phyloP scores from a whole-genome alignment of 2,888 invertebrate genomes.

The Phengaris arion region DNA sequence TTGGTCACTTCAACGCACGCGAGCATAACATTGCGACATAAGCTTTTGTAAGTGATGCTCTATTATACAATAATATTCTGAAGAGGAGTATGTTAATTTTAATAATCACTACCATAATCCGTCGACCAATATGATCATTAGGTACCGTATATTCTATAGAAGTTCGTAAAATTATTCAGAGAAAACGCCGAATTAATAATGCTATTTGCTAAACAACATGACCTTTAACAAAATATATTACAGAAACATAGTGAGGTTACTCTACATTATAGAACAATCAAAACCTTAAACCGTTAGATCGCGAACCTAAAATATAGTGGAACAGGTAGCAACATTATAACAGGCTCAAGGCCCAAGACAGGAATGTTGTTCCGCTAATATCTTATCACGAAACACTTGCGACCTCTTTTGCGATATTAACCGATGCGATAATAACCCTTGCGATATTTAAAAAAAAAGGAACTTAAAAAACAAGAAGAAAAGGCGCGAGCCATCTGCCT shows the following conservation, averaged over 20 bases:
- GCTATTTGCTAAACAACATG: background rate
- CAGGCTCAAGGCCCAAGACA: background rate
- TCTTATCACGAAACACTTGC: background rate
- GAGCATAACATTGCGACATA: conserved; percentile 26
- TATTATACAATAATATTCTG: background rate
- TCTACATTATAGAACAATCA: background rate
- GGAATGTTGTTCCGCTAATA: conserved; percentile 11
- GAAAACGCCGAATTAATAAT: background rate
- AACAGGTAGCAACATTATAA: background rate
- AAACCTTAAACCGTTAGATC: background rate
- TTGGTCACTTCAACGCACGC: conserved; percentile 23
- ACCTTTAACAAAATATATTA: background rate
- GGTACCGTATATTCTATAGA: background rate
- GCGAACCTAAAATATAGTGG: background rate
- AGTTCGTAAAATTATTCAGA: background rate
- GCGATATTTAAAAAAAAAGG: background rate
- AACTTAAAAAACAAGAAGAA: background rate
- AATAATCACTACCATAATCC: background rate
- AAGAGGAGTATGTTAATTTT: background rate
- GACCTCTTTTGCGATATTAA: too few relatives aligned
- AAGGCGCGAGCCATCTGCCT: background rate
- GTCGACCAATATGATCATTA: background rate
- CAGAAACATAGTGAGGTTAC: background rate
- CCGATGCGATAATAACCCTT: too few relatives aligned
- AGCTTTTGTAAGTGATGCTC: conserved; percentile 24